phyloP scores from a whole-genome alignment of 2,888 invertebrate genomes.

The Mesorhabditis spiculigera region DNA sequence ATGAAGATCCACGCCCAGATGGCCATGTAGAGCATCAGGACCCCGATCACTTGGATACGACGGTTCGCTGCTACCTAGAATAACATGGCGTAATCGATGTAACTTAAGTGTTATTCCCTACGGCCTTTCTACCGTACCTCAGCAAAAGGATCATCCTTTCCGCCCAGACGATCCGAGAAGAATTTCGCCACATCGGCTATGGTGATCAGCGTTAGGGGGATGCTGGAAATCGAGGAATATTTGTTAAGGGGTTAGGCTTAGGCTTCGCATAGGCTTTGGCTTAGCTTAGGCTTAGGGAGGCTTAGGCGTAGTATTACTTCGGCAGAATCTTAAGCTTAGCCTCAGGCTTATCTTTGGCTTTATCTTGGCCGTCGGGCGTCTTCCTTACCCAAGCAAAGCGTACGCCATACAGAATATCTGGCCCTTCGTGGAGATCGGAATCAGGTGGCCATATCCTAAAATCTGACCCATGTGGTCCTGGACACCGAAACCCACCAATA shows the following conservation, averaged over 20 bases:
- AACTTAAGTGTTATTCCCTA: not conserved
- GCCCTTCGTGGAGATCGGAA: slow-evolving; percentile 51
- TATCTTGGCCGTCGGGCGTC: too few relatives aligned
- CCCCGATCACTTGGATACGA: slow-evolving; percentile 32
- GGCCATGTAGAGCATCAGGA: slow-evolving; percentile 51
- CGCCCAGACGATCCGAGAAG: slow-evolving; percentile 42
- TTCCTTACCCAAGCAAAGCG: slow-evolving; percentile 17
- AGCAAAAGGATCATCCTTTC: slow-evolving; percentile 24
- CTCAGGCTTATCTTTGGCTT: too few relatives aligned
- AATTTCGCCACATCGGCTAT: slow-evolving; percentile 57
- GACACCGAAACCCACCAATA: slow-evolving; percentile 24
- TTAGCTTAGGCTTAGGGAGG: too few relatives aligned
- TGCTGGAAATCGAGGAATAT: slow-evolving; percentile 40
- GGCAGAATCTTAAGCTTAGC: too few relatives aligned
- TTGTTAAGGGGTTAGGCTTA: too few relatives aligned
- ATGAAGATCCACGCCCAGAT: slow-evolving; percentile 43
- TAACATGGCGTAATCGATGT: not conserved
- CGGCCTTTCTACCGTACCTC: slow-evolving; percentile 11
- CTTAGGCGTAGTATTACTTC: too few relatives aligned
- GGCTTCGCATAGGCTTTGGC: too few relatives aligned
- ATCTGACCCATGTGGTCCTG: not conserved
- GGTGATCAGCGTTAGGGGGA: slow-evolving; percentile 55
- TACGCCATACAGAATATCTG: slow-evolving; percentile 51
- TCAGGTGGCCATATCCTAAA: slow-evolving; percentile 50
- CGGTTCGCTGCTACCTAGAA: slow-evolving; percentile 16